Percentiles rank a stretch among this genome's conserved stretches.
Conservation (phyloP, 1,140 invertebrate genomes). For the Pygmarrhopalites habei region DNA sequence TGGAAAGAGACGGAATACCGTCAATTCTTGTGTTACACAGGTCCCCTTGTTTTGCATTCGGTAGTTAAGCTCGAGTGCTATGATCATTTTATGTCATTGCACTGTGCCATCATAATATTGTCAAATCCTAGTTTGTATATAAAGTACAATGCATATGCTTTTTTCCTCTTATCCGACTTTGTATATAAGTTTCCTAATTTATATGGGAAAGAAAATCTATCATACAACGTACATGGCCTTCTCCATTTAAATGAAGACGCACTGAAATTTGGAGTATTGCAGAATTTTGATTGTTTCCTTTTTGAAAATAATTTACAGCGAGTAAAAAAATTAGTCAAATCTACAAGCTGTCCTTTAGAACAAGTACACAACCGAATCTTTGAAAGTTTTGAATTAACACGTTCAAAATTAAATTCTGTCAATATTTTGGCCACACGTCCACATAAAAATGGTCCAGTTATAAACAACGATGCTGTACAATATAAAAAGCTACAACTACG, state of each 20-base stretch:
- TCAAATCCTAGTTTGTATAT: background rate
- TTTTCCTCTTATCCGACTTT: background rate
- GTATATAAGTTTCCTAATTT: background rate
- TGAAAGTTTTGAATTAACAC: background rate
- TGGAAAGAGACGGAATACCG: constrained; percentile 50
- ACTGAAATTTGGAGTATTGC: constrained; percentile 40
- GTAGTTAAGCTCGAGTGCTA: constrained; percentile 41
- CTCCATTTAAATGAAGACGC: constrained; percentile 43
- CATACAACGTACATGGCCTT: constrained; percentile 45
- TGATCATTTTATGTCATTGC: constrained; percentile 43
- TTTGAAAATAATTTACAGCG: constrained; percentile 43
- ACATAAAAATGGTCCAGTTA: background rate
- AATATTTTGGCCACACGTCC: no score
- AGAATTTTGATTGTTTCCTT: constrained; percentile 42
- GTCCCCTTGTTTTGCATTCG: constrained; percentile 43
- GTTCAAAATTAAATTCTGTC: background rate
- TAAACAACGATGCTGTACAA: background rate
- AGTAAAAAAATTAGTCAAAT: constrained; percentile 36
- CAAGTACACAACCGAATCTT: constrained; percentile 5
- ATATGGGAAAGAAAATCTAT: constrained; percentile 22
- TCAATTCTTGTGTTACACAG: constrained; percentile 47
- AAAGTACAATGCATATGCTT: constrained; percentile 2
- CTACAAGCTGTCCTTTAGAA: constrained; percentile 10
- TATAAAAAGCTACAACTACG: background rate
- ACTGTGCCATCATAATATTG: constrained; percentile 39